Evolutionary conservation across 1,140 invertebrate species (phyloP).

Genomic region (Drosophila leontia): DNA sequence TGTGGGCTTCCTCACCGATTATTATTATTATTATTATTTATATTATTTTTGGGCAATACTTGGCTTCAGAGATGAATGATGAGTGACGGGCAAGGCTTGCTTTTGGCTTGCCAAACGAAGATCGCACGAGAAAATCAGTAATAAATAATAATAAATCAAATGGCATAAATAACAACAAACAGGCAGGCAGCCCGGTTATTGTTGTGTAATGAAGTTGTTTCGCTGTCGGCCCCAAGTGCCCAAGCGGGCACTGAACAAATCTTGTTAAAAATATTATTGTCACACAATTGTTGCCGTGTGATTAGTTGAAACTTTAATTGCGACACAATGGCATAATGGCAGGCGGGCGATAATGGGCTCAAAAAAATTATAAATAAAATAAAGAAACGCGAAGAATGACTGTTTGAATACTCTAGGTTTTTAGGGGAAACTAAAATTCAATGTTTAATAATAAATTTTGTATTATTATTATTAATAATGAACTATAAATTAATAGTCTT

Average conservation of each 20-base stretch:
- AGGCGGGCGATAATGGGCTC: constrained; percentile 43
- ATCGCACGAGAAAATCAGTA: constrained; percentile 13
- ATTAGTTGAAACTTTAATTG: constrained; percentile 80
- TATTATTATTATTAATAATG: background rate
- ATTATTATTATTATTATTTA: constrained; percentile 16
- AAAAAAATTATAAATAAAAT: constrained; percentile 13
- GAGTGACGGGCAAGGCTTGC: constrained; percentile 46
- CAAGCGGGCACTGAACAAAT: constrained; percentile 45
- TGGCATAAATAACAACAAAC: constrained; percentile 40
- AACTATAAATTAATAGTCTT: no score
- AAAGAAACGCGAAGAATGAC: background rate
- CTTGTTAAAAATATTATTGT: constrained; percentile 78
- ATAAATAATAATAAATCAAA: constrained; percentile 47
- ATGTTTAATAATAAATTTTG: no score
- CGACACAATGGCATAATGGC: constrained; percentile 71
- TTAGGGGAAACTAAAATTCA: background rate
- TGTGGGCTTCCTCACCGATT: constrained; percentile 36
- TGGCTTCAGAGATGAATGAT: constrained; percentile 16
- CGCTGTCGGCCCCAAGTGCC: constrained; percentile 54
- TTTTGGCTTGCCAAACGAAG: constrained; percentile 21
- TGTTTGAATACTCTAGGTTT: background rate
- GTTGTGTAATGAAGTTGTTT: constrained; percentile 82
- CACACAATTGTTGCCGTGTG: constrained; percentile 72
- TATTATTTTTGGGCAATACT: constrained; percentile 58
- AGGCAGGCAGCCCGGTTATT: constrained; percentile 28